A percentile compares a stretch with the other conserved stretches of the same genome.
These are phyloP conservation scores for Pachycephala philippinensis DNA, from an alignment of 2,113 vertebrate species.

Conservation along the genomic window DNA sequence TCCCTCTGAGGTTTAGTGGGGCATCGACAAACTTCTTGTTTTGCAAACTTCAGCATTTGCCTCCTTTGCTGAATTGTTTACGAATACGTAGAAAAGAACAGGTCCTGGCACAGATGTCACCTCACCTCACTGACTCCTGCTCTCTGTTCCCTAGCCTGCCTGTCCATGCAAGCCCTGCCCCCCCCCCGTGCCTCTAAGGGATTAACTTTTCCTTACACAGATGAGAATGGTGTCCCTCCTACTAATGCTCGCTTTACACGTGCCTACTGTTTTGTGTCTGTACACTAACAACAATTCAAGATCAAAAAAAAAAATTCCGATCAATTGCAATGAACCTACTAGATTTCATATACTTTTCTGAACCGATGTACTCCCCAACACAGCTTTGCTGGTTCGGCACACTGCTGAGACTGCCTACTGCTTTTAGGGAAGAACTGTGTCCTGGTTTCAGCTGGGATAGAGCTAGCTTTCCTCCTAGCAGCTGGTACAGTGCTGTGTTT, in stretches of 20 bases:
- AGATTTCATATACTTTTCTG: not conserved
- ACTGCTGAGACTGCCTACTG: not conserved
- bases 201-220: not conserved
- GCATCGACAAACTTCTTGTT: not conserved
- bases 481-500: not conserved
- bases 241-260: rapidly evolving
- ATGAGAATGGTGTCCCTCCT: not conserved
- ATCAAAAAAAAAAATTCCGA: not conserved
- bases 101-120: not conserved
- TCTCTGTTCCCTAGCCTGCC: not conserved
- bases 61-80: not conserved
- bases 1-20: not conserved
- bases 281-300: not conserved
- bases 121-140: not conserved
- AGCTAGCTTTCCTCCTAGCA: not conserved
- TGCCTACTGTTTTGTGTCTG: not conserved
- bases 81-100: not conserved
- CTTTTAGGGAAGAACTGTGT: not conserved
- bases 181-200: not conserved
- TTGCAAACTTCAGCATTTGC: not conserved
- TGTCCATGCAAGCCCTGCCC: not conserved
- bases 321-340: not conserved
- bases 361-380: not conserved
- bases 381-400: not conserved
- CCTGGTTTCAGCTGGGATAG: not conserved